Base-by-base conservation (phyloP, 2,888 invertebrate species). In the Nipponacmea schrenckii region DNA sequence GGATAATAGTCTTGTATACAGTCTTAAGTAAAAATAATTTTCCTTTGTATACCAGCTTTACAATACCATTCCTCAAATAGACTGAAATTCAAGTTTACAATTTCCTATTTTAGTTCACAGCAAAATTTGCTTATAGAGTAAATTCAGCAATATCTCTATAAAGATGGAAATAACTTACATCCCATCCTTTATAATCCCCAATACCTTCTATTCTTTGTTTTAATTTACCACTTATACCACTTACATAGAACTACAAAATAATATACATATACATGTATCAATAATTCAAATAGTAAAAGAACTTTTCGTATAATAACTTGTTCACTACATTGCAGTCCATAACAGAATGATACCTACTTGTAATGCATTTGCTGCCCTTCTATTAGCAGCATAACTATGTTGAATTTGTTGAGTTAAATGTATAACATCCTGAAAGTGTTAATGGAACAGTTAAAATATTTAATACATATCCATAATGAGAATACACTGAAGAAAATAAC, bases 151-250 rank as follows among this genome's bases (percentile, higher is more conserved):
- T 20, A 27, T 1, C 5, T 20, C n/a, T 7, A 20, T 3, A 26
- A 27, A n/a, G 44, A 15, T 2, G 4, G 8, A 66, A 62, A 48
- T 8, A 77, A 91, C 93, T 90, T 89, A 95, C 94, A 91, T 97
- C 95, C 97, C 98, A 98, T 87, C 95, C 93, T 89, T 93, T 92
- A 90, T 94, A 96, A 46, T 97, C 96, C 87, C 94, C 93, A 82
- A 96, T 94, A 82, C 93, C 93, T 62, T 93, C 91, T 90, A 97
- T 93, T 80, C 93, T 93, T 76, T 91, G 90, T 86, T 93, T 93
- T 4, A 93, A 92, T 84, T 92, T 92, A 1, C 95, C 95, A 77
- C 91, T 90, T 70, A 97, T 93, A 88, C 94, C 95, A 1, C 94
- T 94, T 56, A 97, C 91, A 85, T 95, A 93, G 78, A 96, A 92